Base-by-base conservation (phyloP, 2,797 vertebrate genomes). In the Diceros bicornis region DNA sequence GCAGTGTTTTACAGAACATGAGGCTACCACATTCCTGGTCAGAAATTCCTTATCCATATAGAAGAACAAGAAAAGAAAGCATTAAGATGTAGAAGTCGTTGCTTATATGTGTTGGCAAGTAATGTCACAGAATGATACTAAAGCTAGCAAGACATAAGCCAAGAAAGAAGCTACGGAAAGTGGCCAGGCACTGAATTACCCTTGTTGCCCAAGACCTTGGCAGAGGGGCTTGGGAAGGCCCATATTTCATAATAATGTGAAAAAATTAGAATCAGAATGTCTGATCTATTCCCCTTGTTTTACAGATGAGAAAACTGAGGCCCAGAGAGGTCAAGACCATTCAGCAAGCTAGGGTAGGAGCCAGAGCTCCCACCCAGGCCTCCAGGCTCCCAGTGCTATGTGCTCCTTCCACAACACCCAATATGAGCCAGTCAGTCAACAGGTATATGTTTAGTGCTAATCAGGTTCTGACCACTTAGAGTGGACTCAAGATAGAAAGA, bases 271-370 rank as follows among this genome's bases (percentile, higher is more conserved):
- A 86, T 79, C 92, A 89, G 96, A 91, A 96, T 97, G 87, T 97
- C 96, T 97, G 78, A 90, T 96, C 91, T 97, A 83, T 97, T 97
- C 89, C 94, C 97, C 96, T 95, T 96, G 96, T 97, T 96, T 97
- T 97, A 97, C 97, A 98, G 96, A 96, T 96, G 77, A 97, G 97
- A 97, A 98, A 97, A 92, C 96, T 91, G 95, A 97, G 97, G 97
- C 94, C 86, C 95, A 96, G 93, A 97, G 95, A 97, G 97, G 94
- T 97, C 96, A 96, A 98, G 96, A 95, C 96, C 96, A 96, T 92
- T 98, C 97, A 95, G 81, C 83, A 96, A 97, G 94, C 93, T 94
- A 97, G 97, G 93, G 93, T 82, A 81, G 95, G 96, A 97, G 97
- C 89, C 96, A 96, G 81, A 92, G 94, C 96, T 93, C 93, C 95